Evolutionary conservation across 2,113 vertebrate species (phyloP), one percentile per base, ranked within the genome.

Genomic region (Odontesthes bonariensis): DNA sequence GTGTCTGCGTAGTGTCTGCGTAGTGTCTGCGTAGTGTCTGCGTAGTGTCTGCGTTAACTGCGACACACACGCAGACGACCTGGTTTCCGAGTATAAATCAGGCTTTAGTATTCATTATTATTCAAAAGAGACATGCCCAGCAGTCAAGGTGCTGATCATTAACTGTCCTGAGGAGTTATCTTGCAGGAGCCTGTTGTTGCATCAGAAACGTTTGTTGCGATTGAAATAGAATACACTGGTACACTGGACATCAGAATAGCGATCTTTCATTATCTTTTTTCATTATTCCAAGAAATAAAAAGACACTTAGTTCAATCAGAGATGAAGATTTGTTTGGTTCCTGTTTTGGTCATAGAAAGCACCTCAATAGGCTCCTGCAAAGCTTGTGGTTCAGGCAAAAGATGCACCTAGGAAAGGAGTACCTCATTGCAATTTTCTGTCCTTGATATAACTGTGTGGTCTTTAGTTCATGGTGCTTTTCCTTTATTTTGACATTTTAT

Each of bases 401-500:
- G 7, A 53, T n/a, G 5, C 6, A 33, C 7, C 19, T 51, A 14
- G 47, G 27, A 42, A 22, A 35, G 46, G 17, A 57, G 2, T 72
- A 66, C 38, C 23, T 73, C 56, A 70, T 79, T 68, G 57, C 52
- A 69, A 52, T 75, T 74, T 81, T 65, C 62, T 58, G 49, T 79
- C 61, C 14, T 5, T 19, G 52, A 8, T 35, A 79, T 86, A 73
- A 86, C 79, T 67, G 47, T 3, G 31, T 73, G 82, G 70, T 79
- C 77, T 62, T 58, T 52, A 17, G 69, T 62, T 53, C 58, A 70
- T 58, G 33, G 35, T 40, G 57, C 51, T 61, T 76, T 79, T 77
- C 60, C 73, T 70, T 77, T 81, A 82, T 85, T 89, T 88, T 89
- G 85, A 88, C 82, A 71, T 82, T 89, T 81, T 16, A 73, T 81